These are phyloP conservation scores for Heterodera schachtii DNA, from an alignment of 1,140 invertebrate species.

Conservation along the genomic window DNA sequence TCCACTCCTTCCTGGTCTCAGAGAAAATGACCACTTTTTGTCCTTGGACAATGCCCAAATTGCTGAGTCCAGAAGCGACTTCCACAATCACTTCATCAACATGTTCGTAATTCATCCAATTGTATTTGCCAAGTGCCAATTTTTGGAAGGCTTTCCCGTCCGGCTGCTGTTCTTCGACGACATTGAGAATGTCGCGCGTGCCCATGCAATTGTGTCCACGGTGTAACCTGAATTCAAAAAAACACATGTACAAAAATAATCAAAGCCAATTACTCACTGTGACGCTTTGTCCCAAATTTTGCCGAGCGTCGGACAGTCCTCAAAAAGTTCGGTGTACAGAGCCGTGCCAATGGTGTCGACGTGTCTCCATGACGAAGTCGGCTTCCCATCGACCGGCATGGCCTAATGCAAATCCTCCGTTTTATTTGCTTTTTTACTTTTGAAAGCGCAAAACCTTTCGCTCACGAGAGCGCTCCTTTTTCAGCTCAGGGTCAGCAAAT, in stretches of 20 bases:
- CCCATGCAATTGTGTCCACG: slow-evolving; percentile 80
- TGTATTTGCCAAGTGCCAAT: slow-evolving; percentile 80
- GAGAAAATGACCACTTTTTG: slow-evolving; percentile 90
- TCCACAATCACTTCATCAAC: slow-evolving; percentile 70
- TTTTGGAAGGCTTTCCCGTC: slow-evolving; percentile 96
- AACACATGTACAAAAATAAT: background rate
- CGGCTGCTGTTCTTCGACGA: slow-evolving; percentile 88
- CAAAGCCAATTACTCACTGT: slow-evolving; percentile 31
- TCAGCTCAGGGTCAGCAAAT: slow-evolving; percentile 82
- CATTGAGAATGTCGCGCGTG: slow-evolving; percentile 83
- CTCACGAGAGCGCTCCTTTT: slow-evolving; percentile 54
- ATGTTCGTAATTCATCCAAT: slow-evolving; percentile 83
- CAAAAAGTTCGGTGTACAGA: background rate
- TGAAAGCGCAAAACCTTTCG: slow-evolving; percentile 24
- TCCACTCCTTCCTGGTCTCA: slow-evolving; percentile 95
- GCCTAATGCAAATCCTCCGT: background rate
- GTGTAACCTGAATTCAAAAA: slow-evolving; percentile 76
- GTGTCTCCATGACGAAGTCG: background rate
- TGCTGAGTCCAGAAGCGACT: slow-evolving; percentile 53
- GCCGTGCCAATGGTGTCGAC: background rate
- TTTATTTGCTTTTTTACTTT: too few species aligned
- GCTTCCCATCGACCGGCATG: background rate
- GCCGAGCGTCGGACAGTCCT: too few species aligned
- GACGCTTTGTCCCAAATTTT: slow-evolving; percentile 70
- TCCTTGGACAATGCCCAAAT: slow-evolving; percentile 71